A percentile compares a stretch with the other conserved stretches of the same genome.
phyloP scores from a whole-genome alignment of 1,140 invertebrate species.

The Anagrus nilaparvatae region DNA sequence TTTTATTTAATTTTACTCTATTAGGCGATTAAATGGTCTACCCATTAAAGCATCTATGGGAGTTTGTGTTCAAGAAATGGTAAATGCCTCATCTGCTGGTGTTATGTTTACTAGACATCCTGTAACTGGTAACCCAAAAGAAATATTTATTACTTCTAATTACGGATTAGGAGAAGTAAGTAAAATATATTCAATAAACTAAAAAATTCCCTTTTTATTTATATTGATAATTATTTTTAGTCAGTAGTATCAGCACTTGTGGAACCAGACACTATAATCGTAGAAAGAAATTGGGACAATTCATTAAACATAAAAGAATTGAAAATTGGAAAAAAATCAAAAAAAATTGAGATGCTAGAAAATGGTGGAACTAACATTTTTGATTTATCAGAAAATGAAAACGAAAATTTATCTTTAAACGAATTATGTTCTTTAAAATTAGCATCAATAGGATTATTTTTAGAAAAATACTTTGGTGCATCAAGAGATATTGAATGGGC shows the following conservation, averaged over 20 bases:
- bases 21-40: slow-evolving; percentile 56
- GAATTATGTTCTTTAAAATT: slow-evolving; percentile 41
- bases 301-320: slow-evolving; percentile 41
- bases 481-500: slow-evolving; percentile 72
- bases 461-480: slow-evolving; percentile 55
- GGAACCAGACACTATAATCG: slow-evolving; percentile 62
- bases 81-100: slow-evolving; percentile 57
- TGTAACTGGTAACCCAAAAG: slow-evolving; percentile 51
- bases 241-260: slow-evolving; percentile 64
- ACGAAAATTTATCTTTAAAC: slow-evolving; percentile 40
- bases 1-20: too few species aligned
- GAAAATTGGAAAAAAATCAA: slow-evolving; percentile 48
- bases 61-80: slow-evolving; percentile 72
- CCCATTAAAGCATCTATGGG: slow-evolving; percentile 55
- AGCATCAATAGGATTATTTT: slow-evolving; percentile 44
- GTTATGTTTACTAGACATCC: slow-evolving; percentile 76
- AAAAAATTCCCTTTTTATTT: too few species aligned
- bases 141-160: slow-evolving; percentile 67
- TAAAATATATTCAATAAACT: too few species aligned
- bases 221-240: slow-evolving; percentile 42
- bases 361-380: slow-evolving; percentile 25
- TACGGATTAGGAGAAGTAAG: slow-evolving; percentile 70
- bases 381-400: slow-evolving; percentile 32
- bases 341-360: slow-evolving; percentile 39
- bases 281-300: slow-evolving; percentile 42